Evolutionary conservation across 1,140 invertebrate species (phyloP), one percentile per base, ranked within the genome.

Genomic region (Leptopilina clavipes): DNA sequence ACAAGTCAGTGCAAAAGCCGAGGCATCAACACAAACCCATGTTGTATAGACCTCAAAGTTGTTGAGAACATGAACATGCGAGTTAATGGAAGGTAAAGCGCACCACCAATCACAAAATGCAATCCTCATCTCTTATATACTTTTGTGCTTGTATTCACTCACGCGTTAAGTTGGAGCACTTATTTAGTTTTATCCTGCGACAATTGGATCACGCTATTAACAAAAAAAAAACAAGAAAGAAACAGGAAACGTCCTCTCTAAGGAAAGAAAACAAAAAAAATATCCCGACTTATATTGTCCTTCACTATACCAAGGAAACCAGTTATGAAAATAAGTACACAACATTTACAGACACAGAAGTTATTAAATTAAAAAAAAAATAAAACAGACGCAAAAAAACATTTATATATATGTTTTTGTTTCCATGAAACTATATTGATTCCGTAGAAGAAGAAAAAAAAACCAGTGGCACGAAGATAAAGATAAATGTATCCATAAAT

Each of bases 161-260:
- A 65, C 25, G 19, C 59, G 59, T 65, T 31, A 65, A 65, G 59
- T 31, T 11, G 14, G 12, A 59, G 54, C 59, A 65, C 59, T 65
- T 65, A 65, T 65, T 65, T 65, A 65, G 54, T 18, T 25, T 65
- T 65, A 31, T 65, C 59, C 22, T 65, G 59, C 59, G 59, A 65
- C 59, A 65, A 65, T 65, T 65, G 25, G 59, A 65, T 65, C 22
- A 22, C 59, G 22, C 25, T 65, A 65, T 65, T 12, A 31, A 45
- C 44, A 52, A 52, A 73, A 45, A 45, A 12, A 25, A 44, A 52
- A n/a, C 22, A 9, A 54, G 25, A 45, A 45, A 25, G 43, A 48
- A 52, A 45, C n/a, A 52, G 71, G 71, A 52, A 52, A 73, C 71
- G 71, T 72, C 44, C 18, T 44, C 71, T 25, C 19, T 17, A 25